Evolutionary conservation across 2,113 vertebrate species (phyloP).

Genomic region (Puntigrus tetrazona): DNA sequence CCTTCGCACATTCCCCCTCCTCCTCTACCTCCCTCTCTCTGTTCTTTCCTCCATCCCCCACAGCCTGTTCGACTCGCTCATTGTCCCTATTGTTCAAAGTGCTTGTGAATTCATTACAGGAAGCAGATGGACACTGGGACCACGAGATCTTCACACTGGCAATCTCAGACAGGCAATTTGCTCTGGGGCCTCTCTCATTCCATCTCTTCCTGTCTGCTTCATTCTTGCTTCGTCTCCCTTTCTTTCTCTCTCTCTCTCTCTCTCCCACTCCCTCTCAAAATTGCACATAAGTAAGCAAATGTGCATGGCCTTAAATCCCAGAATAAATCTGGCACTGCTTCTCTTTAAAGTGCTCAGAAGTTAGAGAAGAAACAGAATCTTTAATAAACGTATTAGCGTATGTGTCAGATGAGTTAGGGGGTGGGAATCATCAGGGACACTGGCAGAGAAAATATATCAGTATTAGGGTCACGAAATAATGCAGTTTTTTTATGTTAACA

Average conservation of each 20-base stretch:
- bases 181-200: neutral
- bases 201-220: constrained; percentile 21
- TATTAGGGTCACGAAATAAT: neutral
- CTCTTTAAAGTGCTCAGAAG: neutral
- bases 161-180: constrained; percentile 56
- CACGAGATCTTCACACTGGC: constrained; percentile 72
- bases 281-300: neutral
- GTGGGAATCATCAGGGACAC: neutral
- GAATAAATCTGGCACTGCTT: neutral
- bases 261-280: neutral
- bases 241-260: too few relatives aligned
- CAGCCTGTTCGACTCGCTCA: constrained; percentile 60
- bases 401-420: neutral
- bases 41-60: constrained; percentile 58
- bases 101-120: constrained; percentile 77
- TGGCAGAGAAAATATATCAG: neutral
- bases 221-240: too few relatives aligned
- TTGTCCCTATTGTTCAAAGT: constrained; percentile 76
- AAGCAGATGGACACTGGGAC: constrained; percentile 75
- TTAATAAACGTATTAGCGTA: neutral
- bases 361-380: neutral
- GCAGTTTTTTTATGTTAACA: neutral
- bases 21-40: constrained; percentile 54
- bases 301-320: neutral
- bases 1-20: constrained; percentile 51